A percentile compares a stretch with the other conserved stretches of the same genome.
phyloP scores from a whole-genome alignment of 2,797 vertebrate species.

The Limosa lapponica region DNA sequence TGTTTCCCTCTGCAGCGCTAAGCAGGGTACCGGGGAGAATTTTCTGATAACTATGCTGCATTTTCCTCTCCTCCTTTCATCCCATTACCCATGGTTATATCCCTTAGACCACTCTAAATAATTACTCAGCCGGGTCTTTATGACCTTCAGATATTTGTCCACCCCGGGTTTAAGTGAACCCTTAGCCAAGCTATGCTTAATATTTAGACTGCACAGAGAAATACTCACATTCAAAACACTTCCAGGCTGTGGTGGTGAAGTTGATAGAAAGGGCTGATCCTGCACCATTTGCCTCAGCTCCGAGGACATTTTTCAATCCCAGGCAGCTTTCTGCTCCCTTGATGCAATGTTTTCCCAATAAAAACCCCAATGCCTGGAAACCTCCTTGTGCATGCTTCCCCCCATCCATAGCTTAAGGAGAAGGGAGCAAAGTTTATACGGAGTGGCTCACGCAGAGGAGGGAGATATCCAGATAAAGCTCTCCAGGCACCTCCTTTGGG shows the following conservation, averaged over 20 bases:
- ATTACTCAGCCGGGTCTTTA: conserved; percentile 30
- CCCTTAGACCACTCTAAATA: conserved; percentile 60
- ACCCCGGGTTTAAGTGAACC: conserved; percentile 6
- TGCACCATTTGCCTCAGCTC: neutral
- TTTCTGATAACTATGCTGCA: neutral
- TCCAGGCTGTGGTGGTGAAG: neutral
- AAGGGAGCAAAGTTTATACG: neutral
- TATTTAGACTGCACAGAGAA: conserved; percentile 6
- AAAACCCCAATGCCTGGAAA: neutral
- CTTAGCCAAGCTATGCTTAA: neutral
- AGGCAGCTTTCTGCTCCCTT: neutral
- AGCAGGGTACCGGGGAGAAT: neutral
- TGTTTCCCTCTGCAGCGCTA: neutral
- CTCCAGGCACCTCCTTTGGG: neutral
- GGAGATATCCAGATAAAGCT: neutral
- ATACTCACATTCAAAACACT: neutral
- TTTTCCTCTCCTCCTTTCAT: conserved; percentile 39
- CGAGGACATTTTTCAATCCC: neutral
- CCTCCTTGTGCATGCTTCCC: neutral
- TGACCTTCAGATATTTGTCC: conserved; percentile 59
- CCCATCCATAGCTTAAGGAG: neutral
- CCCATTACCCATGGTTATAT: conserved; percentile 23
- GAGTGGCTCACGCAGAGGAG: neutral
- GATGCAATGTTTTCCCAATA: neutral
- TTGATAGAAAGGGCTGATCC: neutral